Conservation (phyloP, 2,888 invertebrate species). For the Nowickia ferox region DNA sequence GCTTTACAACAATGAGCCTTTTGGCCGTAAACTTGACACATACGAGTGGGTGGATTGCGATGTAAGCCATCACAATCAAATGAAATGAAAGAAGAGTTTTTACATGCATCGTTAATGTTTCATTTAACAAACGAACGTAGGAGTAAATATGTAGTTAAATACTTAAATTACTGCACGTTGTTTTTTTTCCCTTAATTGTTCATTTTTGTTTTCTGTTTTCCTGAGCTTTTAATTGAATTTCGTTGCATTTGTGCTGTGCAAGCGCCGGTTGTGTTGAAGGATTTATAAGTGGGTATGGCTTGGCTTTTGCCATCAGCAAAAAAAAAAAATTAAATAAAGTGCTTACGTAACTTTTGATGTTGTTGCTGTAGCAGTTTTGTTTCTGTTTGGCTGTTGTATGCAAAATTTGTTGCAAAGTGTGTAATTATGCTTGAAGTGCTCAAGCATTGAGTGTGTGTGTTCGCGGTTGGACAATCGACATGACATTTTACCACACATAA, state of each 20-base stretch:
- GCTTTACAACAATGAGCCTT: slow-evolving; percentile 22
- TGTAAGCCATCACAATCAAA: slow-evolving; percentile 50
- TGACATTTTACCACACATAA: slow-evolving; percentile 73
- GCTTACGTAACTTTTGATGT: slow-evolving; percentile 46
- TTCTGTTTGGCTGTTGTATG: slow-evolving; percentile 32
- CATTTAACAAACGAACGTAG: slow-evolving; percentile 21
- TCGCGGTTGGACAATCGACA: slow-evolving; percentile 73
- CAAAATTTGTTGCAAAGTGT: slow-evolving; percentile 65
- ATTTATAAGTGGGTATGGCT: slow-evolving; percentile 42
- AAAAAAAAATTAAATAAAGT: slow-evolving; percentile 52
- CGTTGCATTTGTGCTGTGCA: slow-evolving; percentile 47
- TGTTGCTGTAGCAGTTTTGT: slow-evolving; percentile 32
- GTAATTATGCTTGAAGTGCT: slow-evolving; percentile 71
- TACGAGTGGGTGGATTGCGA: not conserved
- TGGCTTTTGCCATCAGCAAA: slow-evolving; percentile 60
- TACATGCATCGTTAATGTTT: slow-evolving; percentile 21
- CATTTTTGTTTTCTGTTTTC: slow-evolving; percentile 53
- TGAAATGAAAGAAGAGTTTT: slow-evolving; percentile 40
- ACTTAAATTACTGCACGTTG: slow-evolving; percentile 52
- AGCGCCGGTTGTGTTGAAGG: slow-evolving; percentile 22
- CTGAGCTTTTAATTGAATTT: slow-evolving; percentile 69
- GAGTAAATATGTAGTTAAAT: slow-evolving; percentile 55
- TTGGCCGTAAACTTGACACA: slow-evolving; percentile 49
- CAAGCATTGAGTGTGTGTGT: slow-evolving; percentile 37
- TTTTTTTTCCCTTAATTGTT: slow-evolving; percentile 34